A percentile compares a stretch with the other conserved stretches of the same genome.
Evolutionary conservation across 2,113 vertebrate species (phyloP).

Genomic region (Corythoichthys intestinalis): DNA sequence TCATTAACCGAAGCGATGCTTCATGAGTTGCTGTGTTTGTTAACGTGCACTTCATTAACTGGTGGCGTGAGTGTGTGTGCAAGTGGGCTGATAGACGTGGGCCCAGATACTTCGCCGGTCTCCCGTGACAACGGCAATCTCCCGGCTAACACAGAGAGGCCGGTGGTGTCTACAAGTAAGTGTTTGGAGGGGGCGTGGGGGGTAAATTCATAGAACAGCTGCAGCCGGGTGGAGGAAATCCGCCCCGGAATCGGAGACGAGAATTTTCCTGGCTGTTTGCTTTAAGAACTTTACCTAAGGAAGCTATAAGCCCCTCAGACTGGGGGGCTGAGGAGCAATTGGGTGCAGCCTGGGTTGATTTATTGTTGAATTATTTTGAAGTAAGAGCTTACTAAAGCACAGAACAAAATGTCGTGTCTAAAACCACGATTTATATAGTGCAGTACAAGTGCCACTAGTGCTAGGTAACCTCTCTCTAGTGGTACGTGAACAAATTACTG

Average conservation of each 20-base stretch:
- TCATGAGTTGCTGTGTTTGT: slow-evolving; percentile 43
- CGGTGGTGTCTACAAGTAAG: slow-evolving; percentile 38
- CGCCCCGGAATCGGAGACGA: slow-evolving; percentile 27
- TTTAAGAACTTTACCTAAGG: slow-evolving; percentile 17
- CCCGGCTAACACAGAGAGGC: slow-evolving; percentile 47
- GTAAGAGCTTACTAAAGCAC: too few species aligned
- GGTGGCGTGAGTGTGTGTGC: slow-evolving; percentile 45
- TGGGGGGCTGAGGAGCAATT: slow-evolving; percentile 7
- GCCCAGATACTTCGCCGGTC: slow-evolving; percentile 49
- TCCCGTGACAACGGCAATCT: slow-evolving; percentile 56
- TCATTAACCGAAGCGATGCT: slow-evolving; percentile 59
- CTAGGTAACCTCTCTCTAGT: too few species aligned
- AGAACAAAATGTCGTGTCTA: too few species aligned
- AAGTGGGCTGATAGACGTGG: slow-evolving; percentile 39
- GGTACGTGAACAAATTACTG: too few species aligned
- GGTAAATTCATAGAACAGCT: slow-evolving; percentile 46
- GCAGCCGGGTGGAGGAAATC: slow-evolving; percentile 41
- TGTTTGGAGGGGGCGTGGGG: slow-evolving; percentile 10
- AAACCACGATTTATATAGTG: too few species aligned
- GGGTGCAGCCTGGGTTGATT: slow-evolving; percentile 18
- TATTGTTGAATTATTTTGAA: slow-evolving; percentile 14
- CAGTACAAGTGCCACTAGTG: too few species aligned
- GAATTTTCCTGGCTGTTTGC: slow-evolving; percentile 13
- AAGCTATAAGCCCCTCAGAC: slow-evolving; percentile 7
- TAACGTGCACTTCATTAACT: slow-evolving; percentile 62